These are phyloP conservation scores for Hydraecia micacea DNA, from an alignment of 2,888 invertebrate species.

Conservation along the genomic window DNA sequence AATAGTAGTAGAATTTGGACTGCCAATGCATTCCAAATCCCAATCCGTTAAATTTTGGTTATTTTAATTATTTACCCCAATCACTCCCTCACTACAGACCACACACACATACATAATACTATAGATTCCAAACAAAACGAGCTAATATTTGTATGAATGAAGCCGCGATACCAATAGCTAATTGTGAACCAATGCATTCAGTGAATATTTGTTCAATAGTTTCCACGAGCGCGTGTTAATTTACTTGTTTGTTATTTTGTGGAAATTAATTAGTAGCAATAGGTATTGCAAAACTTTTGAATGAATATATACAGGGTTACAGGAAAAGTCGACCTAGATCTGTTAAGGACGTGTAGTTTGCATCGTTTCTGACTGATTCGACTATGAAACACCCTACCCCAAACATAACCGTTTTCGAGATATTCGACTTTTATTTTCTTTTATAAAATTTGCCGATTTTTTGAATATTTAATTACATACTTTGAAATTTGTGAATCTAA, in stretches of 20 bases:
- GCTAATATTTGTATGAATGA: slow-evolving; percentile 52
- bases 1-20: neutral
- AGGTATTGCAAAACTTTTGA: neutral
- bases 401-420: no score
- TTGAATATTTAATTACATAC: no score
- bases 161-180: slow-evolving; percentile 21
- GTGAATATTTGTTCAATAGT: slow-evolving; percentile 43
- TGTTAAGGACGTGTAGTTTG: no score
- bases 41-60: neutral
- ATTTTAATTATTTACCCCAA: neutral
- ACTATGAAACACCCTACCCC: no score
- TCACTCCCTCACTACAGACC: neutral
- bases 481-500: no score
- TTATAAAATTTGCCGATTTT: no score
- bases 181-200: slow-evolving; percentile 50
- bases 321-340: no score
- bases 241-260: neutral
- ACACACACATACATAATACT: neutral
- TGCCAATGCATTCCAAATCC: neutral
- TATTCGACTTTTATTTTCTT: no score
- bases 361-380: no score
- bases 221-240: neutral
- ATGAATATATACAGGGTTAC: neutral
- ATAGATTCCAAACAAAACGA: slow-evolving; percentile 3
- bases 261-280: neutral